Evolutionary conservation across 2,888 invertebrate genomes (phyloP).

Genomic region (Ellobium chinense): DNA sequence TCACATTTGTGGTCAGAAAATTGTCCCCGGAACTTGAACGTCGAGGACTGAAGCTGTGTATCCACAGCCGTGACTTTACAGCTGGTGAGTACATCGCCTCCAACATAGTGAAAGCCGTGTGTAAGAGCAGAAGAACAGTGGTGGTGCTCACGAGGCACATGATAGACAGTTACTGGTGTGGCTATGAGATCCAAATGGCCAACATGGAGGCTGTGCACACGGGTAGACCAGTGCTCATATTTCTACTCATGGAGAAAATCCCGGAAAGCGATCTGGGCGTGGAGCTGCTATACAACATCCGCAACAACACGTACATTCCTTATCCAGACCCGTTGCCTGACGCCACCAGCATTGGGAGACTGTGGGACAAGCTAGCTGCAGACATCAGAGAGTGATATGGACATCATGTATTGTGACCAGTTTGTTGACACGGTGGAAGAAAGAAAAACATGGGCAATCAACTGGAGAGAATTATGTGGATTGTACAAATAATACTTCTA

Average conservation of each 20-base stretch:
- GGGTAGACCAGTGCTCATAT: constrained; percentile 42
- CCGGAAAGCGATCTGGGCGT: constrained; percentile 22
- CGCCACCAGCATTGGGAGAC: neutral
- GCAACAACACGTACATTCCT: constrained; percentile 36
- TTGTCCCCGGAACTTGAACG: neutral
- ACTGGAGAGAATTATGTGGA: no score
- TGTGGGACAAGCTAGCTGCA: constrained; percentile 8
- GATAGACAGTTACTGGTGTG: constrained; percentile 44
- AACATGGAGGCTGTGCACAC: constrained; percentile 39
- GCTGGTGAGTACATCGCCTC: constrained; percentile 46
- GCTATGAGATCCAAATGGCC: constrained; percentile 48
- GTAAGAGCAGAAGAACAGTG: constrained; percentile 41
- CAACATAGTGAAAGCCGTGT: constrained; percentile 45
- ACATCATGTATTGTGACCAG: no score
- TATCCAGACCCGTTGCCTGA: neutral
- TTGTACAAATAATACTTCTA: no score
- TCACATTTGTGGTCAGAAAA: constrained; percentile 27
- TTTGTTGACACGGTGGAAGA: no score
- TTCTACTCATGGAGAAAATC: constrained; percentile 42
- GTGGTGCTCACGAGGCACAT: constrained; percentile 41
- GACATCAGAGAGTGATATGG: constrained; percentile 19
- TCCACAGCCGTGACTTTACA: constrained; percentile 28
- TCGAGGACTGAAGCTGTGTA: constrained; percentile 17
- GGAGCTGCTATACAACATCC: constrained; percentile 41
- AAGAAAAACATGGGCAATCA: no score